Base-by-base conservation (phyloP, 2,797 vertebrate species). In the Craterocephalus amniculus region DNA sequence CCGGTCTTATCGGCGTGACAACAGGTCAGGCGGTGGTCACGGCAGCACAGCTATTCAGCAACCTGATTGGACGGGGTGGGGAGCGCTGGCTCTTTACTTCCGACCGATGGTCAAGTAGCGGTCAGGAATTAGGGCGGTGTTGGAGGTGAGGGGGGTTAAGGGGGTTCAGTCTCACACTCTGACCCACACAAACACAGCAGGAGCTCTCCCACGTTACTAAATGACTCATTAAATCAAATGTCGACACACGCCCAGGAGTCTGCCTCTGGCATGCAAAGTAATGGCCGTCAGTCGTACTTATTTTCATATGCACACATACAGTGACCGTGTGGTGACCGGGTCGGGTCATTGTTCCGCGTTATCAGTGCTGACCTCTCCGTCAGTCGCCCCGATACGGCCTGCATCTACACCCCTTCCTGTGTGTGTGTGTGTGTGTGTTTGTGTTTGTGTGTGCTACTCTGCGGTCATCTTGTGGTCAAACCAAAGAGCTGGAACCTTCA, bases 331-430 rank as follows among this genome's bases (percentile, higher is more conserved):
- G 62, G 26, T 87, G 88, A 91, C 90, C 83, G 70, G 69, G 83
- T 83, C 87, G 73, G 88, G 87, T 89, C 89, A 91, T 92, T 92
- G 91, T 91, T 92, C 81, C 85, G 75, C 2, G 70, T 88, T 92
- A 91, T 92, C 89, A 87, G 89, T 64, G 73, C 63, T 66, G 84
- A 88, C 83, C 88, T 85, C 79, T 73, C 70, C 51, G 59, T 70
- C 84, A 61, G 84, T 56, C 83, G 79, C 86, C 83, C 72, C 63
- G 68, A 87, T 83, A 84, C 20, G 66, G 83, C 83, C 73, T 58
- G 78, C 85, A 66, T 72, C 81, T 87, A 83, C 83, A 80, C 79
- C 85, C 83, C 86, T 91, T 91, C 88, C 89, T 90, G 74, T 80
- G 71, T 83, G 72, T 80, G 79, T 74, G 62, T 74, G 69, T 90